Percentiles rank a stretch among this genome's conserved stretches.
Evolutionary conservation across 2,888 invertebrate species (phyloP).

Genomic region (Sminthurinus aureus): DNA sequence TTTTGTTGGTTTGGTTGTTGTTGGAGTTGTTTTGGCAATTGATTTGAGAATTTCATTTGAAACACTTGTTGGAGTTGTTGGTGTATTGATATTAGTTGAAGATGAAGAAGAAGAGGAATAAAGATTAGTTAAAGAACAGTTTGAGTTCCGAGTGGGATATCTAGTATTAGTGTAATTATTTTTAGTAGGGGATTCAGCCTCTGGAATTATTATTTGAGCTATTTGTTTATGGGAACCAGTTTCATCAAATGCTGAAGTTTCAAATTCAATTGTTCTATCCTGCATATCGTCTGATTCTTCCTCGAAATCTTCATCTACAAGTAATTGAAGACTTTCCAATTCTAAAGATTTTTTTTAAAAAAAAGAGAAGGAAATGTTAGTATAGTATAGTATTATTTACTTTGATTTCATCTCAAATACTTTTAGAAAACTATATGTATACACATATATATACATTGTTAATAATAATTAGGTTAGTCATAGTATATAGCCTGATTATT

Average conservation of each 20-base stretch:
- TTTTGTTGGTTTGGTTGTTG: conserved; percentile 14
- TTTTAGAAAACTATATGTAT: too few species aligned
- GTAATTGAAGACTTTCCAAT: conserved; percentile 16
- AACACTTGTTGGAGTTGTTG: not conserved
- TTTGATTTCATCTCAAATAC: not conserved
- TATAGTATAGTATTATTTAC: not conserved
- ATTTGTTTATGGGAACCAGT: conserved; percentile 36
- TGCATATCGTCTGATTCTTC: not conserved
- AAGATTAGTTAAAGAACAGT: not conserved
- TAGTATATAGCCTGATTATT: too few species aligned
- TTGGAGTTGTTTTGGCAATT: not conserved
- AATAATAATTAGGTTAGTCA: too few species aligned
- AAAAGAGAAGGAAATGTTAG: not conserved
- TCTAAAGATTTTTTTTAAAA: conserved; percentile 24
- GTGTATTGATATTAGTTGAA: not conserved
- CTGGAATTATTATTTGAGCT: conserved; percentile 44
- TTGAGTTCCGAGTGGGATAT: not conserved
- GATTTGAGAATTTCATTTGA: too few species aligned
- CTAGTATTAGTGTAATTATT: not conserved
- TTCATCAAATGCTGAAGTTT: conserved; percentile 38
- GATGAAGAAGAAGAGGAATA: not conserved
- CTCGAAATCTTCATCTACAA: conserved; percentile 25
- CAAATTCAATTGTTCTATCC: conserved; percentile 27
- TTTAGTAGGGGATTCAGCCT: conserved; percentile 24
- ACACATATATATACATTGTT: too few species aligned